Conservation (phyloP, 92 coral and sea anemone species). For the Porites divaricata region DNA sequence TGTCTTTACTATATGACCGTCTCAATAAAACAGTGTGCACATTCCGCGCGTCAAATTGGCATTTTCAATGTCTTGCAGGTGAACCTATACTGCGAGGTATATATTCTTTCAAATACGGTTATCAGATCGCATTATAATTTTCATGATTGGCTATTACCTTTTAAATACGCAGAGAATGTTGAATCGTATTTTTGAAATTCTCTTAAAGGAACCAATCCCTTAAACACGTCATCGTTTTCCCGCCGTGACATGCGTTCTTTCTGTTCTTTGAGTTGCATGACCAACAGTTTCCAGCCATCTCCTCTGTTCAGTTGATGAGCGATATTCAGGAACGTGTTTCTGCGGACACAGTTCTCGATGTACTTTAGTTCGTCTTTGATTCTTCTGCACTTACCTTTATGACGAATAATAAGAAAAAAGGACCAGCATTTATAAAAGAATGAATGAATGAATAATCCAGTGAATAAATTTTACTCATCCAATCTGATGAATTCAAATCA, state of each 20-base stretch:
- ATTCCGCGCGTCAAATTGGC: too few relatives aligned
- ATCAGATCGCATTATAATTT: too few relatives aligned
- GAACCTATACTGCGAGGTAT: too few relatives aligned
- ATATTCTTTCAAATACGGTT: too few relatives aligned
- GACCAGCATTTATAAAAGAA: too few relatives aligned
- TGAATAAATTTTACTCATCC: too few relatives aligned
- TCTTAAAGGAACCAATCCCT: conserved; percentile 40
- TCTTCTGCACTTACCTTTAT: conserved; percentile 56
- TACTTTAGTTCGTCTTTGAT: conserved; percentile 22
- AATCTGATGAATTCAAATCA: too few relatives aligned
- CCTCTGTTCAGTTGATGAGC: conserved; percentile 48
- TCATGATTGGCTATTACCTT: conserved; percentile 27
- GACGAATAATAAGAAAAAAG: too few relatives aligned
- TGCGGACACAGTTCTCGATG: conserved; percentile 53
- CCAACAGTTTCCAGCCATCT: conserved; percentile 63
- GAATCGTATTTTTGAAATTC: conserved; percentile 74
- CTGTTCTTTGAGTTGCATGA: conserved; percentile 41
- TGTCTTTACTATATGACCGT: too few relatives aligned
- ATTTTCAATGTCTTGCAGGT: too few relatives aligned
- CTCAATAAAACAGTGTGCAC: too few relatives aligned
- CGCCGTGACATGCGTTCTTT: conserved; percentile 58
- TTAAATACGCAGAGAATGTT: conserved; percentile 40
- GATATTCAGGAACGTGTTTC: conserved; percentile 58
- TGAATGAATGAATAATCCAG: too few relatives aligned
- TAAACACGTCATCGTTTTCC: conserved; percentile 11